Conservation (phyloP, 2,113 vertebrate genomes). For the Naja naja region DNA sequence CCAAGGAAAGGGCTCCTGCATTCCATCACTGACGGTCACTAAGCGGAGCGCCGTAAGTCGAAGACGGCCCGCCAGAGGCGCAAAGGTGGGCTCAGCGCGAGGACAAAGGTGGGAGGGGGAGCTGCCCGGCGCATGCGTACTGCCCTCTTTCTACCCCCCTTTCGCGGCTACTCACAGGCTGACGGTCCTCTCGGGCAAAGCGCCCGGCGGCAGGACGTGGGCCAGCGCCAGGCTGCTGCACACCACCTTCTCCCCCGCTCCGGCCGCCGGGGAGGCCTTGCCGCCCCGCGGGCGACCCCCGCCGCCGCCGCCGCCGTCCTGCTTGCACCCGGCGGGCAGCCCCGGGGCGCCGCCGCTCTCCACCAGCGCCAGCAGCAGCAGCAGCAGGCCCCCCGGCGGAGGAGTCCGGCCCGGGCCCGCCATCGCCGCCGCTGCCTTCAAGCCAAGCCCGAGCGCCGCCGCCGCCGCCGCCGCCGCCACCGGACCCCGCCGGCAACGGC, state of each 20-base stretch:
- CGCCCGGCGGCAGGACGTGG: constrained; percentile 77
- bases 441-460: not conserved
- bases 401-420: constrained; percentile 37
- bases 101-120: not conserved
- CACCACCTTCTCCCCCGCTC: constrained; percentile 78
- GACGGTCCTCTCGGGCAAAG: constrained; percentile 87
- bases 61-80: no score
- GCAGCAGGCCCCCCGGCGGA: not conserved
- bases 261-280: constrained; percentile 61
- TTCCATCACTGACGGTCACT: not conserved
- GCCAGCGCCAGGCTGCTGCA: constrained; percentile 89
- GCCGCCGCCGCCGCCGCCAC: not conserved
- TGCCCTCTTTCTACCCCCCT: no score
- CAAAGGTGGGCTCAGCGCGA: not conserved
- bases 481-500: not conserved
- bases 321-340: constrained; percentile 70
- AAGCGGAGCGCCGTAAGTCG: not conserved
- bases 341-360: constrained; percentile 36
- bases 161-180: constrained; percentile 85
- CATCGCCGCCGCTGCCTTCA: not conserved
- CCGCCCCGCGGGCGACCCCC: constrained; percentile 48
- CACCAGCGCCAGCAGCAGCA: constrained; percentile 40
- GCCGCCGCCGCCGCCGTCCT: constrained; percentile 60
- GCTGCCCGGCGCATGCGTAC: not conserved
- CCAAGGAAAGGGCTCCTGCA: no score